Percentiles rank a stretch among this genome's conserved stretches.
Conservation (phyloP, 2,888 invertebrate species). For the Petrolisthes cinctipes region DNA sequence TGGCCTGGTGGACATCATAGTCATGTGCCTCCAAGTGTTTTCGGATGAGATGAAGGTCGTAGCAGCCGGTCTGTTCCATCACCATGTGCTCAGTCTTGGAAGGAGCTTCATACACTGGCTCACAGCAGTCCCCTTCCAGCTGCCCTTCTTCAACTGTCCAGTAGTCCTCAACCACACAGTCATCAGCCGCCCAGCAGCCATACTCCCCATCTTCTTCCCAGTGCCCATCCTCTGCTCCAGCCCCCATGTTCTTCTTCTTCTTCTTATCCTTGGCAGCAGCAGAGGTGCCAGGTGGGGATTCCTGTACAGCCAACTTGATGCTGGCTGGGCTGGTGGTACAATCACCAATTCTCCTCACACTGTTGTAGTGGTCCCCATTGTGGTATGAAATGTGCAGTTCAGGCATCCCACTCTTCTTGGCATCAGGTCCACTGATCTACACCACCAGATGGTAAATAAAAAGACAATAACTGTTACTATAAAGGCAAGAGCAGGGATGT, state of each 20-base stretch:
- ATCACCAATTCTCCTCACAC: constrained; percentile 68
- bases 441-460: too few relatives aligned
- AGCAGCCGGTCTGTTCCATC: constrained; percentile 67
- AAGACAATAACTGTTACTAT: too few relatives aligned
- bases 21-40: constrained; percentile 66
- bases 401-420: constrained; percentile 58
- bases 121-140: constrained; percentile 39
- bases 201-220: constrained; percentile 16
- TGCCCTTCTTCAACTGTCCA: not conserved
- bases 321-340: constrained; percentile 64
- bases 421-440: constrained; percentile 44
- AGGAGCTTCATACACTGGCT: constrained; percentile 45
- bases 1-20: constrained; percentile 60
- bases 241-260: constrained; percentile 11
- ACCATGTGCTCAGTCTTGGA: constrained; percentile 58
- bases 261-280: constrained; percentile 9
- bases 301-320: constrained; percentile 59
- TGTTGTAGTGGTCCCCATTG: constrained; percentile 72
- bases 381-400: constrained; percentile 72
- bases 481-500: too few relatives aligned
- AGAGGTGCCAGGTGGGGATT: not conserved
- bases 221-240: constrained; percentile 1
- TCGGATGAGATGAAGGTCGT: constrained; percentile 66
- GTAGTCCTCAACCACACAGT: not conserved
- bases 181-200: not conserved